Conservation (phyloP, 2,888 invertebrate species). For the Nomada ruficornis region DNA sequence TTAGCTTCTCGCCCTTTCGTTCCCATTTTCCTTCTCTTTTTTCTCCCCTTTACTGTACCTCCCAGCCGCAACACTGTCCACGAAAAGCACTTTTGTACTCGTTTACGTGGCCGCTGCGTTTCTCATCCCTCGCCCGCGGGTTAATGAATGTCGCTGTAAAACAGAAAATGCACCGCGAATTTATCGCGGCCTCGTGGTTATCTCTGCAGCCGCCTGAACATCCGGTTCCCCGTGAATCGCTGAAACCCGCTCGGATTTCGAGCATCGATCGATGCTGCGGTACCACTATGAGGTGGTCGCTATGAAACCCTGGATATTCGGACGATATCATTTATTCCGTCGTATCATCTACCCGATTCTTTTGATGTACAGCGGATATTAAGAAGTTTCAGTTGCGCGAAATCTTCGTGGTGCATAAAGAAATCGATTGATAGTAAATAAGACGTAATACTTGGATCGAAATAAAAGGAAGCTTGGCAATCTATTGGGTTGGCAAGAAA, state of each 20-base stretch:
- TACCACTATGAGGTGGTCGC: neutral
- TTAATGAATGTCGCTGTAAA: constrained; percentile 55
- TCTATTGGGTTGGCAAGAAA: too few species aligned
- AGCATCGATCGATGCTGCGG: neutral
- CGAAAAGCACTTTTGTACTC: constrained; percentile 30
- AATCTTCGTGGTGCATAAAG: too few species aligned
- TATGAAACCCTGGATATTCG: neutral
- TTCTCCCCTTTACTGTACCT: neutral
- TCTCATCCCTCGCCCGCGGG: constrained; percentile 37
- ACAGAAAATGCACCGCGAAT: constrained; percentile 48
- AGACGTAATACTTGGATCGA: too few species aligned
- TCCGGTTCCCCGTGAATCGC: constrained; percentile 17
- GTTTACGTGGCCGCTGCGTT: constrained; percentile 44
- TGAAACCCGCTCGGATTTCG: constrained; percentile 17
- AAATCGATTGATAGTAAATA: too few species aligned
- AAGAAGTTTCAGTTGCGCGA: too few species aligned
- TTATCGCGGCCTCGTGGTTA: constrained; percentile 48
- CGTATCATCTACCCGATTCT: too few species aligned
- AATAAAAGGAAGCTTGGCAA: too few species aligned
- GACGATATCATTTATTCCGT: neutral
- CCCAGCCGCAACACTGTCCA: constrained; percentile 9
- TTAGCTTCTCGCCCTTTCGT: constrained; percentile 11
- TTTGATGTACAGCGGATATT: too few species aligned
- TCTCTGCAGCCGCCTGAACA: constrained; percentile 25
- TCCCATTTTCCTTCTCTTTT: neutral